Evolutionary conservation across 2,797 vertebrate genomes (phyloP).

Genomic region (Acanthurus leucopareius): DNA sequence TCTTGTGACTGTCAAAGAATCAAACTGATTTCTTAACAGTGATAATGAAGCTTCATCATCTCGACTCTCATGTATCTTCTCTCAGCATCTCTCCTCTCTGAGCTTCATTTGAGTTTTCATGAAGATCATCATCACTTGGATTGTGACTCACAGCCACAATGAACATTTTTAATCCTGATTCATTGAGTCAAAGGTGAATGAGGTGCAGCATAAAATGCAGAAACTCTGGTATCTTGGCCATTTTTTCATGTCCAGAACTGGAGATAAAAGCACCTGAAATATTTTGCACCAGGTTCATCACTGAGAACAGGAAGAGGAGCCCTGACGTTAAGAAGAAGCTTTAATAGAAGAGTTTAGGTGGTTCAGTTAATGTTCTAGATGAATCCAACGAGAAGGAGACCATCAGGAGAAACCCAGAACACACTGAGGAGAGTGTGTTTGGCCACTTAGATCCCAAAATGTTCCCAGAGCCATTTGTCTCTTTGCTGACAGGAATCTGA

Average conservation of each 20-base stretch:
- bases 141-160: too few relatives aligned
- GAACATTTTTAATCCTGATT: too few relatives aligned
- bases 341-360: neutral
- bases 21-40: neutral
- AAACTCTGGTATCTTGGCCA: neutral
- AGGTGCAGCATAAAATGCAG: neutral
- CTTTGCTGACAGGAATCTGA: slow-evolving; percentile 2
- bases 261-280: neutral
- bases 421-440: neutral
- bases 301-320: neutral
- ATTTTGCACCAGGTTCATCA: too few relatives aligned
- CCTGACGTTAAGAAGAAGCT: neutral
- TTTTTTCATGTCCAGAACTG: neutral
- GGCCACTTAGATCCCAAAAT: neutral
- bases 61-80: neutral
- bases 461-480: neutral
- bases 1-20: neutral
- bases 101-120: neutral
- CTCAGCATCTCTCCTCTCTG: neutral
- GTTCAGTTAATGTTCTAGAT: neutral
- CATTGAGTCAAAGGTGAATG: too few relatives aligned
- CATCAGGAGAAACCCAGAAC: neutral
- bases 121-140: too few relatives aligned
- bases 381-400: neutral
- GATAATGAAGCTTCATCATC: slow-evolving; percentile 8